Evolutionary conservation across 2,888 invertebrate genomes (phyloP).

Genomic region (Eubasilissa splendida): DNA sequence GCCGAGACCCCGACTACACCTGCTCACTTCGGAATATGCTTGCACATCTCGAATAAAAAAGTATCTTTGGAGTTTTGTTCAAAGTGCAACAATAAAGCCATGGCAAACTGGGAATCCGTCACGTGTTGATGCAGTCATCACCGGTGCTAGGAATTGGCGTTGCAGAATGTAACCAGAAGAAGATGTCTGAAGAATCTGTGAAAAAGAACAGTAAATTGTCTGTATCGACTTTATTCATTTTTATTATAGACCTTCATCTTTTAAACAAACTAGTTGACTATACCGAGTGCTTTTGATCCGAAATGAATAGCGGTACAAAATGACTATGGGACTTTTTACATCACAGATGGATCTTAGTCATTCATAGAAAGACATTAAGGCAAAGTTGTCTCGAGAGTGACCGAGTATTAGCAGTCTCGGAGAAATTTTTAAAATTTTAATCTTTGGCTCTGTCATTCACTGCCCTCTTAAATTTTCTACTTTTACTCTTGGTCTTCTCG

Average conservation of each 20-base stretch:
- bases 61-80: constrained; percentile 75
- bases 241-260: constrained; percentile 3
- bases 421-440: not conserved
- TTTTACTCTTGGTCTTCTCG: constrained; percentile 8
- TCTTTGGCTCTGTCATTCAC: not conserved
- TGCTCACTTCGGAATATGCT: constrained; percentile 71
- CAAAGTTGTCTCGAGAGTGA: not conserved
- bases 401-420: not conserved
- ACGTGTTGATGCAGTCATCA: constrained; percentile 27
- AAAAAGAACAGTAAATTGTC: constrained; percentile 48
- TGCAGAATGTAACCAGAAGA: not conserved
- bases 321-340: not conserved
- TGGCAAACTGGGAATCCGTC: constrained; percentile 38
- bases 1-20: constrained; percentile 39
- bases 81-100: constrained; percentile 71
- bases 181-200: constrained; percentile 30
- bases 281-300: constrained; percentile 2
- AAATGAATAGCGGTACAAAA: constrained; percentile 16
- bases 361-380: not conserved
- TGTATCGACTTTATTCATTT: constrained; percentile 42
- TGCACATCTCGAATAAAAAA: constrained; percentile 72
- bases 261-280: constrained; percentile 2
- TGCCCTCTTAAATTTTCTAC: constrained; percentile 6
- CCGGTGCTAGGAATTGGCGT: too few species aligned
- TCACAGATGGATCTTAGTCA: too few species aligned